Conservation (phyloP, 2,888 invertebrate genomes). For the Eledone cirrhosa region DNA sequence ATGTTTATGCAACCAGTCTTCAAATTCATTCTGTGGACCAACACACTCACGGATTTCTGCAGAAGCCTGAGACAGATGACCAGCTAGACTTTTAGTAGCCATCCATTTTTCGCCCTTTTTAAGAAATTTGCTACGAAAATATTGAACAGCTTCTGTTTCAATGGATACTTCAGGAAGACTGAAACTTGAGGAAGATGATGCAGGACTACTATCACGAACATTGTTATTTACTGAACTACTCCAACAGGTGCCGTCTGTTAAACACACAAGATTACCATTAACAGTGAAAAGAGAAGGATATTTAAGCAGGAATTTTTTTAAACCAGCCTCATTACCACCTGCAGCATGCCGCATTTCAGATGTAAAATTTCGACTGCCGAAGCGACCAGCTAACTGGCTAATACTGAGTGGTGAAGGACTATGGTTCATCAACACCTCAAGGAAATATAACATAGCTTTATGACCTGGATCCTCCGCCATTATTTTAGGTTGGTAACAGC, state of each 20-base stretch:
- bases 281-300: constrained; percentile 96
- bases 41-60: constrained; percentile 83
- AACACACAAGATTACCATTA: constrained; percentile 72
- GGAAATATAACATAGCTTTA: constrained; percentile 86
- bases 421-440: constrained; percentile 97
- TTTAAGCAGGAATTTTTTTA: constrained; percentile 95
- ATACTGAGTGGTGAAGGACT: constrained; percentile 84
- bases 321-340: constrained; percentile 89
- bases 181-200: constrained; percentile 50
- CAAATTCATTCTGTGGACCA: constrained; percentile 66
- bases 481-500: constrained; percentile 35
- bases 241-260: constrained; percentile 51
- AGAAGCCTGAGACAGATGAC: constrained; percentile 95
- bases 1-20: constrained; percentile 64
- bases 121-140: constrained; percentile 90
- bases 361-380: constrained; percentile 98
- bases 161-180: constrained; percentile 61
- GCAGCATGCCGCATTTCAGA: constrained; percentile 84
- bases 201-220: constrained; percentile 60
- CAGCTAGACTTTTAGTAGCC: constrained; percentile 93
- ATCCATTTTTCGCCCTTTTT: constrained; percentile 97
- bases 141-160: constrained; percentile 95
- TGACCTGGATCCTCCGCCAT: constrained; percentile 67
- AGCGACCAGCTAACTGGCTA: constrained; percentile 98
- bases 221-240: constrained; percentile 62